Conservation (phyloP, 2,888 invertebrate genomes). For the Synanthedon vespiformis region DNA sequence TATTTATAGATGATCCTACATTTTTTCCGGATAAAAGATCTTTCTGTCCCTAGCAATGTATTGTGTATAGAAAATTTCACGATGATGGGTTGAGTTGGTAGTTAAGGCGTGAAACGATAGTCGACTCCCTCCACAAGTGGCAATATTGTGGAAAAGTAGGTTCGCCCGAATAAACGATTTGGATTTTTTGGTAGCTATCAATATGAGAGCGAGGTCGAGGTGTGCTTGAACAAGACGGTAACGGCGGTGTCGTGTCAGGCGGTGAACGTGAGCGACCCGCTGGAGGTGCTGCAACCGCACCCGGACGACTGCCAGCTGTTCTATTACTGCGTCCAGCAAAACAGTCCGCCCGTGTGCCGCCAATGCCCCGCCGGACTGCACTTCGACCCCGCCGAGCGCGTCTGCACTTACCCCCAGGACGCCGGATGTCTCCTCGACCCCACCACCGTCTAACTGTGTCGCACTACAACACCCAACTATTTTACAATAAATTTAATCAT, state of each 20-base stretch:
- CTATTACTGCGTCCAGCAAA: slow-evolving; percentile 20
- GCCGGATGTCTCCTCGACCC: slow-evolving; percentile 14
- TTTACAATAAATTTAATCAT: neutral
- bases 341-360: slow-evolving; percentile 18
- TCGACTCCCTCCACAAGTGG: too few relatives aligned
- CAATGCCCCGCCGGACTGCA: slow-evolving; percentile 22
- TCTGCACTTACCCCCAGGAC: slow-evolving; percentile 19
- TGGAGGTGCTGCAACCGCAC: slow-evolving; percentile 20
- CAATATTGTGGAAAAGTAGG: too few relatives aligned
- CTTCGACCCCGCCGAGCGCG: slow-evolving; percentile 21
- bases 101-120: too few relatives aligned
- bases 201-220: slow-evolving; percentile 10
- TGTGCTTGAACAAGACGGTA: slow-evolving; percentile 14
- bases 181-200: too few relatives aligned
- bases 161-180: too few relatives aligned
- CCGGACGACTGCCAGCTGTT: slow-evolving; percentile 27
- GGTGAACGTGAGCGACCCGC: neutral
- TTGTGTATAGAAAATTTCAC: too few relatives aligned
- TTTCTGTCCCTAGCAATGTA: too few relatives aligned
- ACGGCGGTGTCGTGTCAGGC: slow-evolving; percentile 18
- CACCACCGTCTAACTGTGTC: neutral
- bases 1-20: too few relatives aligned
- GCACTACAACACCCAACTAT: slow-evolving; percentile 5
- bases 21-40: too few relatives aligned
- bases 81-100: too few relatives aligned